Evolutionary conservation across 1,140 invertebrate genomes (phyloP).

Genomic region (Limonius californicus): DNA sequence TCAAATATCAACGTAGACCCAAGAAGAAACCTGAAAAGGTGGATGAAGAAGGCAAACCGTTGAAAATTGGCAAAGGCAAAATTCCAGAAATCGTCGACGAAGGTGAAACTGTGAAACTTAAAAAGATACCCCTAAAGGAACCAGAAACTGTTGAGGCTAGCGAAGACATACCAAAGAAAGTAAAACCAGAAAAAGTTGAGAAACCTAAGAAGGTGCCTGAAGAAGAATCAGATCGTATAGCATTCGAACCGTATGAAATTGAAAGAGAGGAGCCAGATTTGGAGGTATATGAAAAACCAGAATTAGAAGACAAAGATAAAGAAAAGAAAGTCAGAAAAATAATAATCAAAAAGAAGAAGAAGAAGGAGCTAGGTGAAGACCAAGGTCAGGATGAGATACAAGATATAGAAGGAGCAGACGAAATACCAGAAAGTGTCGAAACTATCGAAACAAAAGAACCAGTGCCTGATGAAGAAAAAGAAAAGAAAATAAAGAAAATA

Average conservation of each 20-base stretch:
- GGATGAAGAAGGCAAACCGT: slow-evolving; percentile 6
- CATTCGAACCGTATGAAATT: slow-evolving; percentile 36
- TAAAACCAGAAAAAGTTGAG: slow-evolving; percentile 28
- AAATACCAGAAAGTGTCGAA: slow-evolving; percentile 44
- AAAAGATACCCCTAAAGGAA: slow-evolving; percentile 47
- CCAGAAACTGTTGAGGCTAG: slow-evolving; percentile 46
- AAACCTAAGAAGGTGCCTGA: slow-evolving; percentile 1
- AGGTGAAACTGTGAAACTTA: slow-evolving; percentile 45
- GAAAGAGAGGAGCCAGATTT: slow-evolving; percentile 29
- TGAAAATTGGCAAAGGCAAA: slow-evolving; percentile 18
- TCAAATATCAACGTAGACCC: slow-evolving; percentile 31
- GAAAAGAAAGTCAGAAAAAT: slow-evolving; percentile 22
- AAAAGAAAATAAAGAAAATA: slow-evolving; percentile 52
- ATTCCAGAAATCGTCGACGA: slow-evolving; percentile 49
- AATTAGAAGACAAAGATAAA: slow-evolving; percentile 32
- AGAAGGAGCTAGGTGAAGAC: slow-evolving; percentile 41
- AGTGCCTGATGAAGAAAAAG: slow-evolving; percentile 64
- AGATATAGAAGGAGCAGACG: slow-evolving; percentile 49
- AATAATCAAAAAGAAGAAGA: no score
- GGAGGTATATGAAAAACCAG: slow-evolving; percentile 34
- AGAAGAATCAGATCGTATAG: slow-evolving; percentile 42
- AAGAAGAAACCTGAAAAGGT: slow-evolving; percentile 14
- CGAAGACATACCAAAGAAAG: slow-evolving; percentile 42
- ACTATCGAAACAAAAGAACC: slow-evolving; percentile 49
- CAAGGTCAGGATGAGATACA: no score